Conservation (phyloP, 2,113 vertebrate genomes). For the Axis porcinus region DNA sequence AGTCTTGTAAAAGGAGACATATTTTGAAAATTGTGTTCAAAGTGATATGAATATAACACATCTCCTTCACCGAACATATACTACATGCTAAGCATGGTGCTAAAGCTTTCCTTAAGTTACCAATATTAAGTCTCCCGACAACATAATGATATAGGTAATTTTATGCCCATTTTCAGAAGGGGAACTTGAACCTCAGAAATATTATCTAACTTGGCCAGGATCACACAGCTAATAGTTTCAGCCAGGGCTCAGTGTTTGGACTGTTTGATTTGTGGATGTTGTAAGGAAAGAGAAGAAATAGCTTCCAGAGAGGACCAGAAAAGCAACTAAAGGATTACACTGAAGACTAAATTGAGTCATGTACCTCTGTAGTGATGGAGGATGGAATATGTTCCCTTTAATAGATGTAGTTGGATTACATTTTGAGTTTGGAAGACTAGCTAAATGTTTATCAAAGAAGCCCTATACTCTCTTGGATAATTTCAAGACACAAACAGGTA, state of each 20-base stretch:
- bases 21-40: neutral
- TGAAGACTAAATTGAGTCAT: neutral
- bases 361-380: neutral
- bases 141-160: neutral
- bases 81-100: neutral
- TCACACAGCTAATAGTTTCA: neutral
- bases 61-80: neutral
- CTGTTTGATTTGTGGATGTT: neutral
- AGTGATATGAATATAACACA: neutral
- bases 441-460: neutral
- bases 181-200: neutral
- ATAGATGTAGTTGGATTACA: neutral
- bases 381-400: neutral
- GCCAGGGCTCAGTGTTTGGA: neutral
- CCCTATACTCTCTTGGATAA: neutral
- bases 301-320: neutral
- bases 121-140: neutral
- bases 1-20: neutral
- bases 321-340: neutral
- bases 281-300: neutral
- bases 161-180: neutral
- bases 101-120: neutral
- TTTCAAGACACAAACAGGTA: neutral
- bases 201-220: neutral
- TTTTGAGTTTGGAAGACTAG: neutral